These are phyloP conservation scores for Rotaria socialis DNA, from an alignment of 2,888 invertebrate genomes.

Conservation along the genomic window DNA sequence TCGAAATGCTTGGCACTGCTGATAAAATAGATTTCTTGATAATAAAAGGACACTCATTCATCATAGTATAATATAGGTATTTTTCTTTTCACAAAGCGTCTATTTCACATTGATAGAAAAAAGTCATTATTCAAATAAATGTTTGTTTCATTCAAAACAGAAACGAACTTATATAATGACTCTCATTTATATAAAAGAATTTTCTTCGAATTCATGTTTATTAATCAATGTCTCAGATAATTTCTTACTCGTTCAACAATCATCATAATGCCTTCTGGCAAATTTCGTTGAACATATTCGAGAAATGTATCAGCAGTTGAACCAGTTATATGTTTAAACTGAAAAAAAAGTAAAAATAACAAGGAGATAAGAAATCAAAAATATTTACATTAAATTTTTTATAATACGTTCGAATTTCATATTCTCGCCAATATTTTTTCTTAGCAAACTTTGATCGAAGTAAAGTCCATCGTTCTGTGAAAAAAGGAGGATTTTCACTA, in stretches of 20 bases:
- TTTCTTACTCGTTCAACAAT: slow-evolving; percentile 62
- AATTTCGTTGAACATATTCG: slow-evolving; percentile 89
- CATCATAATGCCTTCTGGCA: slow-evolving; percentile 92
- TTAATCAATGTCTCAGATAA: too few species aligned
- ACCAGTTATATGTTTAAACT: slow-evolving; percentile 77
- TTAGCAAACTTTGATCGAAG: slow-evolving; percentile 63
- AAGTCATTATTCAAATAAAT: too few species aligned
- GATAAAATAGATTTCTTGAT: too few species aligned
- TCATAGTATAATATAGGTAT: too few species aligned
- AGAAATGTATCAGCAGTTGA: slow-evolving; percentile 90
- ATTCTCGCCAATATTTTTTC: slow-evolving; percentile 89
- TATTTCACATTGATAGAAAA: too few species aligned
- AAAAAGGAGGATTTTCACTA: slow-evolving; percentile 46
- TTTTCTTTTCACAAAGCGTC: too few species aligned
- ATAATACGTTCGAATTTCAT: slow-evolving; percentile 88
- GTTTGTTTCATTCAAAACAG: too few species aligned
- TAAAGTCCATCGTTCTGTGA: slow-evolving; percentile 46
- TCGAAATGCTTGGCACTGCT: too few species aligned
- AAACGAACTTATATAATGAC: too few species aligned
- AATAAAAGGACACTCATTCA: too few species aligned
- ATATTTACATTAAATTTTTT: slow-evolving; percentile 68
- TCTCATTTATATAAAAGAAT: too few species aligned
- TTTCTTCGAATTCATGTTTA: too few species aligned
- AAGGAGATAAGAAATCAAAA: not conserved
- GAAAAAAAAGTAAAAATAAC: slow-evolving; percentile 5